phyloP scores from a whole-genome alignment of 1,140 invertebrate genomes.

The Bombus confusus region DNA sequence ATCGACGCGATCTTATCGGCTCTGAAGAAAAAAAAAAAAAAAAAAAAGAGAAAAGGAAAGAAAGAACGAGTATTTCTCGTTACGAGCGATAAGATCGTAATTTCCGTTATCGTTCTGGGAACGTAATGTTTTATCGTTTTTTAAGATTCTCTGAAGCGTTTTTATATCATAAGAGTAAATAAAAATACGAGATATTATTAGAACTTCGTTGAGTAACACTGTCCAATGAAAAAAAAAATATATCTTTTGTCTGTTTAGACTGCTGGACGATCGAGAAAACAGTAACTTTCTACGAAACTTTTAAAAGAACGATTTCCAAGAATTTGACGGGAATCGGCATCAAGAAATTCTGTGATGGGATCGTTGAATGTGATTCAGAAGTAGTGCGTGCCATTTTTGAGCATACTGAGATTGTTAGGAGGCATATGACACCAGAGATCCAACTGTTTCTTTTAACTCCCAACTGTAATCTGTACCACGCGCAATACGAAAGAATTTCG shows the following conservation, averaged over 20 bases:
- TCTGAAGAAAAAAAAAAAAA: too few relatives aligned
- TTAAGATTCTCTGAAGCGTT: background rate
- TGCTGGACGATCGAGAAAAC: background rate
- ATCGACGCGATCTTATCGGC: slow-evolving; percentile 9
- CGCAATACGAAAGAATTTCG: slow-evolving; percentile 60
- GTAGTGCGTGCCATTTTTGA: slow-evolving; percentile 54
- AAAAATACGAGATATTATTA: too few relatives aligned
- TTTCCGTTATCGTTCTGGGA: slow-evolving; percentile 26
- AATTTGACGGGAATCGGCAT: background rate
- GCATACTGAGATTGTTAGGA: slow-evolving; percentile 65
- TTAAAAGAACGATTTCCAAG: background rate
- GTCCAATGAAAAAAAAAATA: background rate
- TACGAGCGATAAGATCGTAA: slow-evolving; percentile 15
- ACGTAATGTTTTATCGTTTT: slow-evolving; percentile 28
- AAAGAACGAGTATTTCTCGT: background rate
- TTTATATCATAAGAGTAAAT: too few relatives aligned
- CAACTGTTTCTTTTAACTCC: slow-evolving; percentile 82
- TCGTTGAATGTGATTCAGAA: background rate
- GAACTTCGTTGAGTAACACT: background rate
- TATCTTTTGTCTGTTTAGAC: slow-evolving; percentile 6
- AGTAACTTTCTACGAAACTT: background rate
- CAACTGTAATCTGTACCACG: slow-evolving; percentile 81
- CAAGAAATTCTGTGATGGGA: background rate
- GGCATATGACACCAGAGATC: slow-evolving; percentile 84
- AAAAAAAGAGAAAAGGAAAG: background rate